Evolutionary conservation across 2,888 invertebrate species (phyloP).

Genomic region (Eupithecia exiguata): DNA sequence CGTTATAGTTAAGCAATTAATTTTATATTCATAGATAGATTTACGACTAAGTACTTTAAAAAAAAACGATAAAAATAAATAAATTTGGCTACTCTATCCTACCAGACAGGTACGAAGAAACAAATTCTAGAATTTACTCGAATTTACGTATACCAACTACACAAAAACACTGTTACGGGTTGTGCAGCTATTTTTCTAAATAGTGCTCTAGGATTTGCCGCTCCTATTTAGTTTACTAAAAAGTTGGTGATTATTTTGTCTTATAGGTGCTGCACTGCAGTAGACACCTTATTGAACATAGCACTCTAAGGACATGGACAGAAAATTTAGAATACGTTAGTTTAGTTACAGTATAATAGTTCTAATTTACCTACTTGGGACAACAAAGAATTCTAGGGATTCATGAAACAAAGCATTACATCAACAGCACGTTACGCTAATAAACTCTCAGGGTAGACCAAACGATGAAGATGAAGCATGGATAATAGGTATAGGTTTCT

Average conservation of each 20-base stretch:
- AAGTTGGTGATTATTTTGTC: neutral
- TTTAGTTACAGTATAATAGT: conserved; percentile 15
- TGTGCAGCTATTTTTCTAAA: conserved; percentile 2
- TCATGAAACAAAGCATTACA: conserved; percentile 2
- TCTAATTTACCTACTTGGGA: conserved; percentile 25
- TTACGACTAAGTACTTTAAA: conserved; percentile 26
- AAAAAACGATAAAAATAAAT: conserved; percentile 26
- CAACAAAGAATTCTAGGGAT: conserved; percentile 4
- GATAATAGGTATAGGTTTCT: neutral
- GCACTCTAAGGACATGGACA: conserved; percentile 24
- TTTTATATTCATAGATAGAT: conserved; percentile 26
- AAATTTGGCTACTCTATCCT: conserved; percentile 18
- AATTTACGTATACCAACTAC: conserved; percentile 3
- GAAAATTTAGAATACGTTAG: conserved; percentile 34
- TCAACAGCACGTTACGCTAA: conserved; percentile 4
- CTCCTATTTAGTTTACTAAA: neutral
- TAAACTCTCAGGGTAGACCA: conserved; percentile 1
- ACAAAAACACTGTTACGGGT: neutral
- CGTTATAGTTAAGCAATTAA: conserved; percentile 34
- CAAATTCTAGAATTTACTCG: conserved; percentile 1
- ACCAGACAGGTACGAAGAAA: conserved; percentile 8
- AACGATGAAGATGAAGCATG: neutral
- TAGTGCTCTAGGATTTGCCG: conserved; percentile 1
- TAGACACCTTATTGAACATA: conserved; percentile 1
- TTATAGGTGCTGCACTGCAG: conserved; percentile 1